These are phyloP conservation scores for Pomatostomus ruficeps DNA, from an alignment of 2,113 vertebrate species.

Conservation along the genomic window DNA sequence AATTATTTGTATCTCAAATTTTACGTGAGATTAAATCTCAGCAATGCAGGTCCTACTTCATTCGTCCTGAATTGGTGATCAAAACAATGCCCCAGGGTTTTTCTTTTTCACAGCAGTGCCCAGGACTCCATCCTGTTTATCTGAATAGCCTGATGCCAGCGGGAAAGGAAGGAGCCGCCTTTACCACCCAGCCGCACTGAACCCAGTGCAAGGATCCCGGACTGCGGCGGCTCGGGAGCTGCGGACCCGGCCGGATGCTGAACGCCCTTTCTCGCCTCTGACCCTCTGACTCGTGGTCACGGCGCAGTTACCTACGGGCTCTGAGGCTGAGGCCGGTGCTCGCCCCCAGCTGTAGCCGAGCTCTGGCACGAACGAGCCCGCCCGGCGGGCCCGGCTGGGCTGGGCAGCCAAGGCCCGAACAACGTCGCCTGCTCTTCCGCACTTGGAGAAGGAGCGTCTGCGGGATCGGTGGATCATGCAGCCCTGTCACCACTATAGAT, in stretches of 20 bases:
- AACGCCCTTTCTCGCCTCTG: background rate
- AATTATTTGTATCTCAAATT: background rate
- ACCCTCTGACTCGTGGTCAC: background rate
- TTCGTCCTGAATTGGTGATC: background rate
- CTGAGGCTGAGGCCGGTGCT: background rate
- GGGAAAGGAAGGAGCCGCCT: background rate
- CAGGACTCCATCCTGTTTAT: background rate
- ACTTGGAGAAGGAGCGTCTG: fast-evolving
- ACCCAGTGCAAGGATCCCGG: background rate
- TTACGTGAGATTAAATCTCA: background rate
- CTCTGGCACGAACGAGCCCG: fast-evolving
- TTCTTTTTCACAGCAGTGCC: background rate
- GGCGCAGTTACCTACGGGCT: fast-evolving
- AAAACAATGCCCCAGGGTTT: background rate
- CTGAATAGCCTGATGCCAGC: background rate
- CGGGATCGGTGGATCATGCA: fast-evolving
- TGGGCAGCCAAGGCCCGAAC: background rate
- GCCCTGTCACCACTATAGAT: background rate
- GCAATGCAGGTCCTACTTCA: background rate
- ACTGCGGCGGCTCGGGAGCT: background rate
- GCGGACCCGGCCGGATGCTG: fast-evolving
- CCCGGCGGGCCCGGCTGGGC: background rate
- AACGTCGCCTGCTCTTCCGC: background rate
- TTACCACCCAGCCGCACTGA: background rate
- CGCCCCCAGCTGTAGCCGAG: background rate